A percentile compares a stretch with the other conserved stretches of the same genome.
Conservation (phyloP, 2,888 invertebrate species). For the Eremobia ochroleuca region DNA sequence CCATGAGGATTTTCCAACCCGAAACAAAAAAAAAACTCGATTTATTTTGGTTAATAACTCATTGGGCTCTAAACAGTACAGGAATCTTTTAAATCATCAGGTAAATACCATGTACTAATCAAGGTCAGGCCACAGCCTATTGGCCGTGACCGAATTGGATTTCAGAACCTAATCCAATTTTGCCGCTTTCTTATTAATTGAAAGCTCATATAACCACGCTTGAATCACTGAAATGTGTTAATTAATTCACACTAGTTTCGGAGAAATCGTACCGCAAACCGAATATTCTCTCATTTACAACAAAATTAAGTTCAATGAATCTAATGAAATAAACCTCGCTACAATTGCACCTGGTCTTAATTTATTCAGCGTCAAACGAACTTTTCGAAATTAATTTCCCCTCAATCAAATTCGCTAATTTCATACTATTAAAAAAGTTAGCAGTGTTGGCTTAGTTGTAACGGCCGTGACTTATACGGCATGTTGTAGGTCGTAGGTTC, state of each 20-base stretch:
- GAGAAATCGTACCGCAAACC: slow-evolving; percentile 1
- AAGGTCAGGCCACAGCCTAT: background rate
- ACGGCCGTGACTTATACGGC: background rate
- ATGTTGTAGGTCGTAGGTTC: background rate
- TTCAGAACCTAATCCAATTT: slow-evolving; percentile 15
- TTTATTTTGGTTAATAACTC: too few relatives aligned
- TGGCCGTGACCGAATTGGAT: too few relatives aligned
- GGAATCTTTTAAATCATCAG: background rate
- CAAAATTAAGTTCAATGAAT: slow-evolving; percentile 1
- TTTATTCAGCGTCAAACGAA: slow-evolving; percentile 27
- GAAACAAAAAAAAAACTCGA: too few relatives aligned
- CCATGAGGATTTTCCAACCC: too few relatives aligned
- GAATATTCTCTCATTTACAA: background rate
- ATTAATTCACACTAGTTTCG: slow-evolving; percentile 7
- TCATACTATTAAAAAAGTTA: background rate
- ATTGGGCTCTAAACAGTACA: background rate
- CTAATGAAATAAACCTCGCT: slow-evolving; percentile 19
- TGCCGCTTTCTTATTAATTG: slow-evolving; percentile 11
- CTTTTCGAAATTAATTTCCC: slow-evolving; percentile 21
- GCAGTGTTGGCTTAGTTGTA: background rate
- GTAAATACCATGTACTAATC: background rate
- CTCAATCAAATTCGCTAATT: slow-evolving; percentile 16
- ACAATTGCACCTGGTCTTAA: slow-evolving; percentile 1
- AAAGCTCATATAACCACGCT: slow-evolving; percentile 1
- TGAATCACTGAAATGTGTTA: slow-evolving; percentile 5